Evolutionary conservation across 2,888 invertebrate species (phyloP).

Genomic region (Phyllotreta striolata): DNA sequence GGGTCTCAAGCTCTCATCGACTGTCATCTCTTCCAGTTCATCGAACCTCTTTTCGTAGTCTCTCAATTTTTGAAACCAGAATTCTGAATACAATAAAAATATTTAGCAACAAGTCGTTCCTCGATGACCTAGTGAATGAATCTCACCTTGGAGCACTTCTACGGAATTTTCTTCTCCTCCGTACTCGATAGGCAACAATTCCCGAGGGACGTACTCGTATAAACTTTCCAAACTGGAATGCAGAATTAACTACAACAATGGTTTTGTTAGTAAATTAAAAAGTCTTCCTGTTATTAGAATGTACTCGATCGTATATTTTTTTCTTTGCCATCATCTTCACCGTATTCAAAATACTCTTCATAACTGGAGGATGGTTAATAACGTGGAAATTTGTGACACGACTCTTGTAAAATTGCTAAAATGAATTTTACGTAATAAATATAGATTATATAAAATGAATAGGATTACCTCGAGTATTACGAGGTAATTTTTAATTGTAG

Average conservation of each 20-base stretch:
- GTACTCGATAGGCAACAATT: constrained; percentile 28
- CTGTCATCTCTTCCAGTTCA: background rate
- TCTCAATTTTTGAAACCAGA: no score
- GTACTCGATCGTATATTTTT: constrained; percentile 26
- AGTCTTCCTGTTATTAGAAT: background rate
- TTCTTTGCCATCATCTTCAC: constrained; percentile 18
- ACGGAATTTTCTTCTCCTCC: constrained; percentile 29
- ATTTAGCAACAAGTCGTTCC: no score
- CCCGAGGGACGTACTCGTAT: constrained; percentile 19
- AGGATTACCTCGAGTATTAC: constrained; percentile 5
- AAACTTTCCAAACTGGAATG: constrained; percentile 14
- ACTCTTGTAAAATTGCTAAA: constrained; percentile 24
- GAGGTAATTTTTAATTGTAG: constrained; percentile 11
- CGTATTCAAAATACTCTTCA: constrained; percentile 10
- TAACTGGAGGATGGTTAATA: constrained; percentile 11
- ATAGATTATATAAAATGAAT: background rate
- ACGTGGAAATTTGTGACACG: constrained; percentile 19
- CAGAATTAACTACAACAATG: constrained; percentile 14
- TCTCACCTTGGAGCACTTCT: constrained; percentile 23
- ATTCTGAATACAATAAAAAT: no score
- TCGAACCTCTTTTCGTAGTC: no score
- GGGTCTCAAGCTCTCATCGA: no score
- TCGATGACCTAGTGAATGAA: no score
- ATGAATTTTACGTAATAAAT: background rate
- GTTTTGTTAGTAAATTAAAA: background rate